Evolutionary conservation across 2,113 vertebrate species (phyloP), one percentile per base, ranked within the genome.

Genomic region (Pseudolaguvia tuberculata): DNA sequence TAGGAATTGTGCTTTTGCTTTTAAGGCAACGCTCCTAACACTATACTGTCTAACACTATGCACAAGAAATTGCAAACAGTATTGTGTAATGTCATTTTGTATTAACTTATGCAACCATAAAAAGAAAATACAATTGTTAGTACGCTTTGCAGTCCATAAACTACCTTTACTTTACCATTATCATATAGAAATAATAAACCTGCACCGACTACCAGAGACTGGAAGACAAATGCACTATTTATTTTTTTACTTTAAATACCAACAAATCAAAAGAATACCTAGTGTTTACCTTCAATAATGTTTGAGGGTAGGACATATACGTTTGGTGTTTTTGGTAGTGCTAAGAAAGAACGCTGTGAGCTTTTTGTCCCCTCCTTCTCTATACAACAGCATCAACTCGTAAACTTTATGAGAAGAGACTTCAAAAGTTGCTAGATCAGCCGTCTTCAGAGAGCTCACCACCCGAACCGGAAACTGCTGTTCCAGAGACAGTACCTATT

Each of bases 361-460:
- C 9, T 23, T n/a, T 23, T 14, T 12, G 12, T 42, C 3, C 14
- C 9, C 9, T 4, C 4, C 8, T 13, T 6, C 4, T 21, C 10
- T 73, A 11, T 25, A 31, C 50, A 15, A 29, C 6, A 98, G 96
- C 89, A 72, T 90, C 93, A 9, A 97, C 96, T 59, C 94, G 96
- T 70, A 95, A 92, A 70, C 65, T 98, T 2, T 97, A 97, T 80
- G 96, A 98, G 91, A 96, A 93, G 79, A 96, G 91, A 83, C 86
- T 98, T 68, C 89, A 93, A 88, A 96, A 96, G 84, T 72, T 95
- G 78, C 90, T 94, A 80, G 94, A 95, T 72, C 91, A 94, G 79
- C 87, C 86, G 53, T 83, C 89, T 50, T 79, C 86, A 58, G 93
- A 93, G 18, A 76, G 77, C 35, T 53, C 13, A 0, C 21, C 71